Evolutionary conservation across 2,888 invertebrate species (phyloP), one percentile per base, ranked within the genome.

Genomic region (Baronia brevicornis): DNA sequence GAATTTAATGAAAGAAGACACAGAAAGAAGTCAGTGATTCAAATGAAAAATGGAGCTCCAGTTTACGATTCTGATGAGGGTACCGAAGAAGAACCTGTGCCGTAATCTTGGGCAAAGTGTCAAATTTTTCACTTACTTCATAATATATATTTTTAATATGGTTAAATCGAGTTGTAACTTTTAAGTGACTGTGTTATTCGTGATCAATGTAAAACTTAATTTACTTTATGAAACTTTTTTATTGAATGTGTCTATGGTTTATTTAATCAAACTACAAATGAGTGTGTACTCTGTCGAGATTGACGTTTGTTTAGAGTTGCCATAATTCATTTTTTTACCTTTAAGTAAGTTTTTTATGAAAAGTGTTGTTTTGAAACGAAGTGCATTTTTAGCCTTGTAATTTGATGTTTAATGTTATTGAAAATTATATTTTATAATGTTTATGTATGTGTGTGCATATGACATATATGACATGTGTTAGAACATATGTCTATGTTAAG

Each of bases 51-150:
- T 23, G 85, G 85, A 20, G 79, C 86, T 2, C 80, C 86, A 1
- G 86, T 86, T 1, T 86, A 85, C 46, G 86, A 86, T 36, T 86
- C 87, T 2, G 88, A 89, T 24, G 87, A 87, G 29, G 88, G 88
- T 36, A 90, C 89, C 11, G 90, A 90, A 48, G 90, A 90, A 42
- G 90, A 90, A 57, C 86, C 89, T 25, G 84, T 89, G 60, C 80
- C 86, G 57, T 87, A 86, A 72, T 60, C 45, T 26, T 11, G 13
- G 12, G 71, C 59, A 44, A 49, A 51, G 41, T 48, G 54, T 55
- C 51, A 53, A 46, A 45, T 42, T 31, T 51, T 44, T 52, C 48
- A 54, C 57, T 55, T 53, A 52, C 48, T 33, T 3, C 18, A 15
- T 15, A 15, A 22, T 14, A 24, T 5, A 8, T 24, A 31, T 25